These are phyloP conservation scores for Iphiclides podalirius DNA, from an alignment of 2,888 invertebrate genomes.

Conservation along the genomic window DNA sequence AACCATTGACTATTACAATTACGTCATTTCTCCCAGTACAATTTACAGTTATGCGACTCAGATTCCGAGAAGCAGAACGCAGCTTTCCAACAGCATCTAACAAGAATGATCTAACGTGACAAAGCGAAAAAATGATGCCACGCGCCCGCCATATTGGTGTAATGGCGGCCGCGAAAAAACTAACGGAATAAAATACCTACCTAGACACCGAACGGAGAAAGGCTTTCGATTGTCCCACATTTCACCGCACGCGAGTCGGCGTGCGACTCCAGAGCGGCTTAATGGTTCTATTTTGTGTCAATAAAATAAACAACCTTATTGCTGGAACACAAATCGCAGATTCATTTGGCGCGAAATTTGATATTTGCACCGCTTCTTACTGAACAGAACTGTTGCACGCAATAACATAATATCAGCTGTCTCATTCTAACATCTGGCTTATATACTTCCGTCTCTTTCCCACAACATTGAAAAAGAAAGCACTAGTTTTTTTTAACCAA, in stretches of 20 bases:
- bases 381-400: conserved; percentile 51
- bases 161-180: conserved; percentile 77
- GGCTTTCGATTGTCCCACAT: conserved; percentile 80
- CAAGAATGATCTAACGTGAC: conserved; percentile 80
- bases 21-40: conserved; percentile 59
- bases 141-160: conserved; percentile 67
- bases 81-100: conserved; percentile 72
- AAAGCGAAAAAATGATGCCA: conserved; percentile 77
- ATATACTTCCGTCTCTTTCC: conserved; percentile 43
- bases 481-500: conserved; percentile 61
- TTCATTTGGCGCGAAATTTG: conserved; percentile 52
- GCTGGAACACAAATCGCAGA: conserved; percentile 47
- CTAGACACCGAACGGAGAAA: conserved; percentile 75
- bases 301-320: conserved; percentile 51
- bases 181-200: conserved; percentile 79
- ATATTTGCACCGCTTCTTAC: conserved; percentile 50
- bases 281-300: conserved; percentile 44
- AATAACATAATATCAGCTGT: conserved; percentile 50
- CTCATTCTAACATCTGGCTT: conserved; percentile 46
- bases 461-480: conserved; percentile 78
- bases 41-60: conserved; percentile 70
- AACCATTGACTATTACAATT: conserved; percentile 49
- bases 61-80: conserved; percentile 60
- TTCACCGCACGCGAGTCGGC: conserved; percentile 70
- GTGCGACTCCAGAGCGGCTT: conserved; percentile 54